These are phyloP conservation scores for Nautilus pompilius DNA, from an alignment of 1,140 invertebrate genomes.

Conservation along the genomic window DNA sequence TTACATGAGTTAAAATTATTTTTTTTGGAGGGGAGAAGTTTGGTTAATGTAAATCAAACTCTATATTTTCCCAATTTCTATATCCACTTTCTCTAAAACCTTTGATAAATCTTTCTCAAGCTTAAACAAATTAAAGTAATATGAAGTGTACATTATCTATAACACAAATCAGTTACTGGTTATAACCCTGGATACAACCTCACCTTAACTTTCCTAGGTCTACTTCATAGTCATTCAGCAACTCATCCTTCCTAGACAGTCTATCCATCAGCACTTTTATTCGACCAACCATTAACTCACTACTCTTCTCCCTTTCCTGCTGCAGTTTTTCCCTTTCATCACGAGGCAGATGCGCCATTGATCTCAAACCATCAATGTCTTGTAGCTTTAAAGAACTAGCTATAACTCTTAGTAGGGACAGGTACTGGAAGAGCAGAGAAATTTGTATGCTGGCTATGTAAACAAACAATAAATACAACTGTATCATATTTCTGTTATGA, in stretches of 20 bases:
- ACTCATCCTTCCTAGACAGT: conserved; percentile 50
- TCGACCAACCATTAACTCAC: conserved; percentile 32
- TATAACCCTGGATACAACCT: background rate
- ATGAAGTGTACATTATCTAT: background rate
- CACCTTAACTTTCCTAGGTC: conserved; percentile 51
- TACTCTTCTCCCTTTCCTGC: conserved; percentile 31
- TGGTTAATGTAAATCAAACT: background rate
- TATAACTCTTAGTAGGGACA: conserved; percentile 38
- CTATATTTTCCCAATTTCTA: background rate
- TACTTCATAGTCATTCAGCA: conserved; percentile 51
- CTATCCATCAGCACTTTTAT: conserved; percentile 43
- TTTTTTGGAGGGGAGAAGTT: no score
- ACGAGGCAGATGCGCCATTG: conserved; percentile 49
- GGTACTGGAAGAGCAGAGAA: conserved; percentile 31
- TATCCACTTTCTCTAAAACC: background rate
- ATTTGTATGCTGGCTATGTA: background rate
- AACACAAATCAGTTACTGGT: background rate
- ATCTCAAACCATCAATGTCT: conserved; percentile 36
- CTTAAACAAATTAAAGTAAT: background rate
- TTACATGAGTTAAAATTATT: no score
- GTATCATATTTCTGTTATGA: no score
- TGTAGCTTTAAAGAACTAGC: conserved; percentile 43
- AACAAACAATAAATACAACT: background rate
- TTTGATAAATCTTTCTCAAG: background rate
- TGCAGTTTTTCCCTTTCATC: conserved; percentile 47